Evolutionary conservation across 2,888 invertebrate genomes (phyloP).

Genomic region (Maniola hyperantus): DNA sequence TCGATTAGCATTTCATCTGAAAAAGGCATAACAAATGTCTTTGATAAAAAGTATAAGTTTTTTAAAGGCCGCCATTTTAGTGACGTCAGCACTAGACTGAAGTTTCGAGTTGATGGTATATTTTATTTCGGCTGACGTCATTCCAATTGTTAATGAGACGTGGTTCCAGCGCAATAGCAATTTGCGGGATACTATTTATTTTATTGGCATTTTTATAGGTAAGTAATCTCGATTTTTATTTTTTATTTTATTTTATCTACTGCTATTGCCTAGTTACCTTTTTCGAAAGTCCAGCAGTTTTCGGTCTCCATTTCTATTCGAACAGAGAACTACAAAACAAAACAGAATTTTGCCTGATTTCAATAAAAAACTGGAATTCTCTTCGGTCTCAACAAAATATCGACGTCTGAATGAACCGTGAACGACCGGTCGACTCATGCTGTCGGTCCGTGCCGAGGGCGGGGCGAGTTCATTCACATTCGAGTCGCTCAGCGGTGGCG

Average conservation of each 20-base stretch:
- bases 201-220: no score
- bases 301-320: not conserved
- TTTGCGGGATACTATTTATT: no score
- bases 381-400: not conserved
- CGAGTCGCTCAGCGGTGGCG: not conserved
- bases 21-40: not conserved
- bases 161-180: no score
- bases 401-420: not conserved
- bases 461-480: not conserved
- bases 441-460: conserved; percentile 5
- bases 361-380: not conserved
- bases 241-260: no score
- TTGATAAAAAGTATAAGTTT: no score
- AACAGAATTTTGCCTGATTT: not conserved
- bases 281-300: conserved; percentile 7
- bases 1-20: conserved; percentile 6
- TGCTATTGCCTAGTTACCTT: not conserved
- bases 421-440: not conserved
- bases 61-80: no score
- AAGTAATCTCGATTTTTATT: no score
- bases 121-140: no score
- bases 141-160: no score
- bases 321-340: not conserved
- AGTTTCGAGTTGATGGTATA: no score
- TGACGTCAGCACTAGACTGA: no score